Evolutionary conservation across 2,888 invertebrate species (phyloP).

Genomic region (Dendrolimus houi): DNA sequence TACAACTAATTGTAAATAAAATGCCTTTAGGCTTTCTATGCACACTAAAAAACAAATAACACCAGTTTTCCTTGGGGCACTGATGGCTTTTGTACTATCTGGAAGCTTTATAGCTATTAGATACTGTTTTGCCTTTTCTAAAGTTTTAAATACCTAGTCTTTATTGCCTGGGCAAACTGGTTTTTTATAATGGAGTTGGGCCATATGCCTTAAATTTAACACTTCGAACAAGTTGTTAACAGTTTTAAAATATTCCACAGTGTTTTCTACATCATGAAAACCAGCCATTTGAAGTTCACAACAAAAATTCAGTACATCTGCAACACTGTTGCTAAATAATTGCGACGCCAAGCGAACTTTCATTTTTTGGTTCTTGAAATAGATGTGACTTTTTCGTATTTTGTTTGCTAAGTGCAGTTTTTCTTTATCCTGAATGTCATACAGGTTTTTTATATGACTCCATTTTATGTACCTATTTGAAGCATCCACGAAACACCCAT

Average conservation of each 20-base stretch:
- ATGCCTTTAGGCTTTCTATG: constrained; percentile 1
- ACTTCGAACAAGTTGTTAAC: too few relatives aligned
- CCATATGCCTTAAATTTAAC: constrained; percentile 4
- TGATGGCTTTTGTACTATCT: constrained; percentile 9
- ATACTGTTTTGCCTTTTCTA: constrained; percentile 5
- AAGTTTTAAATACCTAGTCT: background rate
- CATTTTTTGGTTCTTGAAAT: constrained; percentile 8
- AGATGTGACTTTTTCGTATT: constrained; percentile 1
- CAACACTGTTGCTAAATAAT: constrained; percentile 9
- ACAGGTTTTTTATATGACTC: constrained; percentile 5
- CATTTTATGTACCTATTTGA: constrained; percentile 3
- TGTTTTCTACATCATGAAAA: background rate
- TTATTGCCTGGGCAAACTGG: constrained; percentile 1
- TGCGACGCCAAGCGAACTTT: constrained; percentile 9
- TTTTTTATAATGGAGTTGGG: constrained; percentile 5
- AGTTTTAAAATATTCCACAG: background rate
- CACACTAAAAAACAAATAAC: constrained; percentile 25
- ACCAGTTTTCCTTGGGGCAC: constrained; percentile 14
- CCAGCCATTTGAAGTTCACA: constrained; percentile 1
- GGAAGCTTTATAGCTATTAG: constrained; percentile 10
- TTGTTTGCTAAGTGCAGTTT: constrained; percentile 5
- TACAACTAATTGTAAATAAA: too few relatives aligned
- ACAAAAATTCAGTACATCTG: constrained; percentile 11
- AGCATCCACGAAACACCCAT: background rate
- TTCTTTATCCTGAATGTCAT: constrained; percentile 3